Conservation (phyloP, 2,888 invertebrate genomes). For the Hypomecis atomaria region DNA sequence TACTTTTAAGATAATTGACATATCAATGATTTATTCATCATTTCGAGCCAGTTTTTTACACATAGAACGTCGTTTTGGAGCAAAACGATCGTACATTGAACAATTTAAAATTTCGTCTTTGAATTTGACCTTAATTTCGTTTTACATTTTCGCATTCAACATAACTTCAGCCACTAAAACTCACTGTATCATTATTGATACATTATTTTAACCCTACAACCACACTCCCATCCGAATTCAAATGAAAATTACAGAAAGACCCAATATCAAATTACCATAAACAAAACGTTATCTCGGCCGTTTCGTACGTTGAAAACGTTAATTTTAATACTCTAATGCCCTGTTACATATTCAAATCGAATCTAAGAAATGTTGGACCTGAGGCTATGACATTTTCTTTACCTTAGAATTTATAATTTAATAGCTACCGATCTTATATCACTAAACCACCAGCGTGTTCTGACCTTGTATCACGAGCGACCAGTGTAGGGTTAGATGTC, state of each 20-base stretch:
- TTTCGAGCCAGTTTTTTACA: too few species aligned
- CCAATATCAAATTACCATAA: constrained; percentile 31
- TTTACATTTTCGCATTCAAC: too few species aligned
- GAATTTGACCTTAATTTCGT: too few species aligned
- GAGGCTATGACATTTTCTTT: constrained; percentile 70
- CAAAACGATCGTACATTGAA: too few species aligned
- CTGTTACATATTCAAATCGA: constrained; percentile 63
- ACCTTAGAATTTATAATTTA: constrained; percentile 55
- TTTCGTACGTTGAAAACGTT: constrained; percentile 32
- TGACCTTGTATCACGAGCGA: constrained; percentile 5
- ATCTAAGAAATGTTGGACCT: constrained; percentile 57
- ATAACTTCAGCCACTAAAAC: too few species aligned
- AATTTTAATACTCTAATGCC: constrained; percentile 54
- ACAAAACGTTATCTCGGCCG: constrained; percentile 26
- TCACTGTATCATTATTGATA: constrained; percentile 3
- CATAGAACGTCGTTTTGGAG: too few species aligned
- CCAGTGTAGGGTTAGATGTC: neutral
- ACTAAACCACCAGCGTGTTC: constrained; percentile 33
- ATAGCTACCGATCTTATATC: constrained; percentile 58
- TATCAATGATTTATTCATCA: too few species aligned
- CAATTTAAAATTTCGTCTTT: too few species aligned
- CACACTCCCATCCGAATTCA: constrained; percentile 19
- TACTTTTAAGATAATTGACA: too few species aligned
- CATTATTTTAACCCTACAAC: constrained; percentile 13
- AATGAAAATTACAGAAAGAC: constrained; percentile 28